These are phyloP conservation scores for Petrocephalus sullivani DNA, from an alignment of 2,797 vertebrate species.

Conservation along the genomic window DNA sequence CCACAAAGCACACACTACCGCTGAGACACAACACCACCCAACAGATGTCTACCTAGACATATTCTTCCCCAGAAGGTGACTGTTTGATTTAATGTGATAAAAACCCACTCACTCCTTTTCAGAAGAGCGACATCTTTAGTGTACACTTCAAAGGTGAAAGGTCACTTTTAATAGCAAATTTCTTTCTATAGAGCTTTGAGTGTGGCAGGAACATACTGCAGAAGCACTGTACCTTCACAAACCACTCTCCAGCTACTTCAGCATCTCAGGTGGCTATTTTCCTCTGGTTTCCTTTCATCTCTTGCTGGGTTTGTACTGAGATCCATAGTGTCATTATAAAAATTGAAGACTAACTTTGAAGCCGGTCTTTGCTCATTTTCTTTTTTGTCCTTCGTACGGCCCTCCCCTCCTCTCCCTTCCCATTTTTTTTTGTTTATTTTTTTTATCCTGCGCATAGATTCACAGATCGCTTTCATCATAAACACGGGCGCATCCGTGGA, in stretches of 20 bases:
- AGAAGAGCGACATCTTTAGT: neutral
- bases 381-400: neutral
- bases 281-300: constrained; percentile 8
- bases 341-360: constrained; percentile 23
- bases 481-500: neutral
- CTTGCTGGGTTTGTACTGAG: neutral
- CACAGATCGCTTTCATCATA: constrained; percentile 2
- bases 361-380: neutral
- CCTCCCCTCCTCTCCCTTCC: neutral
- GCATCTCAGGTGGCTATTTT: neutral
- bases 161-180: neutral
- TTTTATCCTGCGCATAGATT: neutral
- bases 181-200: neutral
- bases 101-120: neutral
- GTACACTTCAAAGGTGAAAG: neutral
- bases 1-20: neutral
- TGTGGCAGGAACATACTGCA: neutral
- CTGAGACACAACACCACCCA: neutral
- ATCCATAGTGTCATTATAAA: constrained; percentile 6
- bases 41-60: neutral
- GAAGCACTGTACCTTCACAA: neutral
- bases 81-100: neutral
- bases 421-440: neutral
- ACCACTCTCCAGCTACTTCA: neutral
- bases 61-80: neutral